These are phyloP conservation scores for Bufotes viridis DNA, from an alignment of 2,797 vertebrate species.

Conservation along the genomic window DNA sequence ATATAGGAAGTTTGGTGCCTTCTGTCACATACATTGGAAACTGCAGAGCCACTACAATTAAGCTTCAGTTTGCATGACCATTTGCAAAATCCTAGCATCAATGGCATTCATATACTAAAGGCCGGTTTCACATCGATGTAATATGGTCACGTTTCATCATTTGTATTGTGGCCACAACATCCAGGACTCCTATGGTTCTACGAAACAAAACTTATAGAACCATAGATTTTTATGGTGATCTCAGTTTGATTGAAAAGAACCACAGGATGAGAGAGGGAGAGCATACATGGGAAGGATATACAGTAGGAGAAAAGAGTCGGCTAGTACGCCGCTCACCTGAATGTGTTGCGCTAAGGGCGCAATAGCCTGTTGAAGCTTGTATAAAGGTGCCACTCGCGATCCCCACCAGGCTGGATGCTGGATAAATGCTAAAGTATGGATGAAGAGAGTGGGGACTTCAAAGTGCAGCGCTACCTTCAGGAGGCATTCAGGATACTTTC, in stretches of 20 bases:
- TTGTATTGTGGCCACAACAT: neutral
- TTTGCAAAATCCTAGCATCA: neutral
- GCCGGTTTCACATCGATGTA: neutral
- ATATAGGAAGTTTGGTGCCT: neutral
- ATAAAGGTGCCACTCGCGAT: too few species aligned
- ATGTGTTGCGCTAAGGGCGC: too few species aligned
- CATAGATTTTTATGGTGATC: neutral
- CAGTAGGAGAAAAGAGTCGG: too few species aligned
- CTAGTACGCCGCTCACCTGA: too few species aligned
- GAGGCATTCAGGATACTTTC: too few species aligned
- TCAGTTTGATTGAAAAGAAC: neutral
- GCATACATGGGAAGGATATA: too few species aligned
- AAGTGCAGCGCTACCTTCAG: too few species aligned
- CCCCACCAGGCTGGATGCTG: too few species aligned
- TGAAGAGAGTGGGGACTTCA: too few species aligned
- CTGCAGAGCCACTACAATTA: neutral
- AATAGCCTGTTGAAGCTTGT: too few species aligned
- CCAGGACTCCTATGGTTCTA: neutral
- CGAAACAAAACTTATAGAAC: neutral
- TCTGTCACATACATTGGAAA: neutral
- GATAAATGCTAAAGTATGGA: too few species aligned
- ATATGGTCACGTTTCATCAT: neutral
- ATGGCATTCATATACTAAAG: neutral
- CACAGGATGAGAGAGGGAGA: neutral
- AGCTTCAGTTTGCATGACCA: neutral